Base-by-base conservation (phyloP, 2,888 invertebrate genomes). In the Diplolepis rosae region DNA sequence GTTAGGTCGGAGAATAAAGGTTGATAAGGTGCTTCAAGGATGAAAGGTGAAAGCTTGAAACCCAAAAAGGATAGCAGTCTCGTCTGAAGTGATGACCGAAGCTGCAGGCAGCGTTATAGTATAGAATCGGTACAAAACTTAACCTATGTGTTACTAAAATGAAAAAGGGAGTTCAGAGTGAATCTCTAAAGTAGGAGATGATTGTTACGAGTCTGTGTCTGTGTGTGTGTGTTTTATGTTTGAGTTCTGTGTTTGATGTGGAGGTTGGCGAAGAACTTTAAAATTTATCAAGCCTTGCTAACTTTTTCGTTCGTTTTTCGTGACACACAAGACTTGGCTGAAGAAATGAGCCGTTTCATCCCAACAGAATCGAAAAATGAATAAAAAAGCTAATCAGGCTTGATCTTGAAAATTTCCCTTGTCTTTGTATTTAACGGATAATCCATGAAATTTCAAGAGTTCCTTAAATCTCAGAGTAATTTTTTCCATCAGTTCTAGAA, bases 71-170 rank as follows among this genome's bases (percentile, higher is more conserved):
- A 77, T 72, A 69, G 78, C 79, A 79, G 81, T 70, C 66, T 73
- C 79, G 82, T 72, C 80, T 79, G 74, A 80, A 81, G 75, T 82
- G 75, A 80, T 84, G 84, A 84, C 83, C 84, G 82, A 84, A 83
- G 84, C 85, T 84, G 84, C 79, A 85, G 83, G 84, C 82, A 84
- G 79, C 82, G 83, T 79, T 83, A 82, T 81, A 83, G 76, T 83
- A 82, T 81, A 83, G 76, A 83, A 84, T 84, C 80, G 84, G 9
- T 80, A 80, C 82, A 79, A 84, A 84, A 83, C 82, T 80, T 82
- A n/a, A n/a, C n/a, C n/a, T 83, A 82, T 79, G 80, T 83, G 75
- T 76, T 73, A 76, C 69, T 73, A 78, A 72, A 79, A 11, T 18
- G 45, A 45, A 45, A 81, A 69, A 52, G 18, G 18, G 9, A 22